phyloP scores from a whole-genome alignment of 1,140 invertebrate species.

The Zaprionus inermis region DNA sequence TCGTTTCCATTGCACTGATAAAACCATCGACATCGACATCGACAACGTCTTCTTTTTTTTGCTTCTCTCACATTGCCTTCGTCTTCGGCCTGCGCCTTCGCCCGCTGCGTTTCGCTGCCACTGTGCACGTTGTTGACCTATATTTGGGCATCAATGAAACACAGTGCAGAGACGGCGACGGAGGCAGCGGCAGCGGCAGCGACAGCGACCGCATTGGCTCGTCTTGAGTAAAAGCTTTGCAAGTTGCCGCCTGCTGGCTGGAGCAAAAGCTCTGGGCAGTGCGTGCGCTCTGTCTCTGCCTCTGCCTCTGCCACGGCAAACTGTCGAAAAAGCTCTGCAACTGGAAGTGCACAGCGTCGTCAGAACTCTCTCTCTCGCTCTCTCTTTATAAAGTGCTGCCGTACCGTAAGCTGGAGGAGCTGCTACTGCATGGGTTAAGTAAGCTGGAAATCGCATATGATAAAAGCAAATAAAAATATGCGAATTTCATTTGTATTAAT shows the following conservation, averaged over 20 bases:
- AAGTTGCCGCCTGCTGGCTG: conserved; percentile 23
- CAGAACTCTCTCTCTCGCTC: conserved; percentile 46
- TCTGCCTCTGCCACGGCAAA: too few relatives aligned
- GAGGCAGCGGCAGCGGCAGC: conserved; percentile 26
- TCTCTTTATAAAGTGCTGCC: neutral
- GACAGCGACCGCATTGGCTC: conserved; percentile 17
- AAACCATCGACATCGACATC: conserved; percentile 54
- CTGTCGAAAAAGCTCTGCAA: conserved; percentile 47
- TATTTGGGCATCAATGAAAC: conserved; percentile 84
- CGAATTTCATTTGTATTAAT: too few relatives aligned
- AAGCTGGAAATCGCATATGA: neutral
- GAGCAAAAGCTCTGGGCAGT: conserved; percentile 27
- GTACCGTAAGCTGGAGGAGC: conserved; percentile 5
- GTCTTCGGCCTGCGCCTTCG: conserved; percentile 3
- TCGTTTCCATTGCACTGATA: conserved; percentile 64
- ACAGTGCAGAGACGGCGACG: neutral
- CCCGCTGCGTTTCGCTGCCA: neutral
- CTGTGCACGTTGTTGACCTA: conserved; percentile 77
- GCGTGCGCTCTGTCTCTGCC: neutral
- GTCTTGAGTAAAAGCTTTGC: conserved; percentile 45
- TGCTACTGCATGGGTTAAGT: neutral
- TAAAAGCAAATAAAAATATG: too few relatives aligned
- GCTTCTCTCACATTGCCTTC: neutral
- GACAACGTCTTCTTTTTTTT: conserved; percentile 3
- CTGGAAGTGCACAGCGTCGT: conserved; percentile 52